These are phyloP conservation scores for Lycophotia porphyrea DNA, from an alignment of 2,888 invertebrate species.

Conservation along the genomic window DNA sequence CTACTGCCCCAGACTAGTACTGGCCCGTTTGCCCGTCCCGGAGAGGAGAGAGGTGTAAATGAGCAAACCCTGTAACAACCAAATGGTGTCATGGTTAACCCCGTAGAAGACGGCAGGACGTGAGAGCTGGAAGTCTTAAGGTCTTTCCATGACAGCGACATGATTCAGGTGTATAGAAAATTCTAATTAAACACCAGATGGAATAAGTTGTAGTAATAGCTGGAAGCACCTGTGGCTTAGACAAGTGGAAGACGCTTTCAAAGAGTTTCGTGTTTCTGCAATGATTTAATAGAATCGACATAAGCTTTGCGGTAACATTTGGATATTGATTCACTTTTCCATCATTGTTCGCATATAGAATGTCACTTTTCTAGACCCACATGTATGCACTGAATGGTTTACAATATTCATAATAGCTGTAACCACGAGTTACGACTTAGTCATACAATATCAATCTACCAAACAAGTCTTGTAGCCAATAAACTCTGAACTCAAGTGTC, in stretches of 20 bases:
- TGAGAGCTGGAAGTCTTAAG: too few relatives aligned
- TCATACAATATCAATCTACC: constrained; percentile 3
- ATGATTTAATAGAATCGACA: too few relatives aligned
- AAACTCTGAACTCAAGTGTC: constrained; percentile 22
- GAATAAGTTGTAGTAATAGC: too few relatives aligned
- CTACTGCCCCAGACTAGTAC: too few relatives aligned
- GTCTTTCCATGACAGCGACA: too few relatives aligned
- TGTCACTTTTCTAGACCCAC: not conserved
- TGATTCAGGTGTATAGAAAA: not conserved
- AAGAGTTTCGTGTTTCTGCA: not conserved
- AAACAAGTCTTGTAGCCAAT: constrained; percentile 33
- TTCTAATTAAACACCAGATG: not conserved
- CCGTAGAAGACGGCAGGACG: too few relatives aligned
- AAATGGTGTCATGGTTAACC: not conserved
- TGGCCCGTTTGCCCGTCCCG: too few relatives aligned
- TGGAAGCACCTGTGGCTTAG: not conserved
- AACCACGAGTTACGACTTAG: constrained; percentile 1
- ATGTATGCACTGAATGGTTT: not conserved
- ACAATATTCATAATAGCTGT: constrained; percentile 9
- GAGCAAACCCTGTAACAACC: not conserved
- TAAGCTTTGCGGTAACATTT: not conserved
- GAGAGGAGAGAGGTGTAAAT: not conserved
- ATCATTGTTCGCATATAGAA: too few relatives aligned
- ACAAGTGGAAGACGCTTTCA: not conserved
- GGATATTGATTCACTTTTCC: not conserved